These are phyloP conservation scores for Synergus itoensis DNA, from an alignment of 2,888 invertebrate species.

Conservation along the genomic window DNA sequence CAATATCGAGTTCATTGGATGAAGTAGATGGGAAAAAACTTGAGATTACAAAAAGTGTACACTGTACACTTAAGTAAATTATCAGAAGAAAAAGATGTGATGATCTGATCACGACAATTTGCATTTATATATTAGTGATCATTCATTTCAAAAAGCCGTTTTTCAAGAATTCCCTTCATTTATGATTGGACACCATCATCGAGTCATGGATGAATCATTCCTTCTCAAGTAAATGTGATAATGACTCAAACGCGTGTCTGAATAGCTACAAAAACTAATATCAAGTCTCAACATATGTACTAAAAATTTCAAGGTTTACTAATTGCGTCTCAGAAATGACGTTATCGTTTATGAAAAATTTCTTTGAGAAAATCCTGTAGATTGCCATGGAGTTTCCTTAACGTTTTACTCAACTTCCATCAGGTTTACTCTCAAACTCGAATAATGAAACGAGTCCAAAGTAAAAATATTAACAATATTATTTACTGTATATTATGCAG, in stretches of 20 bases:
- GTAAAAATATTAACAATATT: too few species aligned
- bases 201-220: neutral
- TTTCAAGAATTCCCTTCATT: neutral
- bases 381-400: neutral
- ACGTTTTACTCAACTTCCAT: neutral
- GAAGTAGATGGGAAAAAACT: neutral
- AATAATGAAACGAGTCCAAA: neutral
- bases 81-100: neutral
- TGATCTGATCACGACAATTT: neutral
- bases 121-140: neutral
- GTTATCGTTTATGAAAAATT: neutral
- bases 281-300: neutral
- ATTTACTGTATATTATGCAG: too few species aligned
- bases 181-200: neutral
- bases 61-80: neutral
- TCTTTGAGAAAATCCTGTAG: neutral
- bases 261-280: slow-evolving; percentile 26
- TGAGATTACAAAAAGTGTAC: neutral
- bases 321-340: neutral
- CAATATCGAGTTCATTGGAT: neutral
- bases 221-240: neutral
- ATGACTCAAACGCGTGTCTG: slow-evolving; percentile 9
- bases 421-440: neutral
- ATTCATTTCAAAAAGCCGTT: neutral
- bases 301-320: neutral